phyloP scores from a whole-genome alignment of 2,113 vertebrate genomes.

The Urocynchramus pylzowi region DNA sequence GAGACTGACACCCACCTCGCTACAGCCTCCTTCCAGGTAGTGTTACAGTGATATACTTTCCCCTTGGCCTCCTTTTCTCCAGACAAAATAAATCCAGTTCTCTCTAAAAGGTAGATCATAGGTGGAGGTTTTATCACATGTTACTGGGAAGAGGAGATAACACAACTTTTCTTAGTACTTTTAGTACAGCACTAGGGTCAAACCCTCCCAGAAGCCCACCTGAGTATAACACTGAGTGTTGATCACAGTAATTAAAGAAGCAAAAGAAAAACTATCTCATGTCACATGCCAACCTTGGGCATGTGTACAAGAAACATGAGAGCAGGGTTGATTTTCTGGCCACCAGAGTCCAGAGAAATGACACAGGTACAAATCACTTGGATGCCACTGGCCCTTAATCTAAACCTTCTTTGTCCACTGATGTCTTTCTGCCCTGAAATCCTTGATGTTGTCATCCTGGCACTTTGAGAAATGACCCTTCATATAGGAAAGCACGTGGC shows the following conservation, averaged over 20 bases:
- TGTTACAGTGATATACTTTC: neutral
- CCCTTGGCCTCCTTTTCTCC: neutral
- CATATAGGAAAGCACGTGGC: neutral
- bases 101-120: neutral
- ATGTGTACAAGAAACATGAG: fast-evolving
- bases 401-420: neutral
- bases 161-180: neutral
- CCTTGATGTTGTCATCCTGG: neutral
- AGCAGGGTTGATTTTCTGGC: neutral
- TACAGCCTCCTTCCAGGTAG: neutral
- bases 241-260: neutral
- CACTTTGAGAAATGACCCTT: neutral
- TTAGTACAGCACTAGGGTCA: neutral
- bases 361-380: neutral
- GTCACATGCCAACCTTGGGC: neutral
- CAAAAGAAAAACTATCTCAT: neutral
- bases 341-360: neutral
- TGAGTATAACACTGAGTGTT: neutral
- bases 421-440: neutral
- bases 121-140: neutral
- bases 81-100: neutral
- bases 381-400: neutral
- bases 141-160: neutral
- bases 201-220: neutral
- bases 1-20: fast-evolving